A percentile compares a stretch with the other conserved stretches of the same genome.
phyloP scores from a whole-genome alignment of 2,797 vertebrate genomes.

The Vireo griseus region DNA sequence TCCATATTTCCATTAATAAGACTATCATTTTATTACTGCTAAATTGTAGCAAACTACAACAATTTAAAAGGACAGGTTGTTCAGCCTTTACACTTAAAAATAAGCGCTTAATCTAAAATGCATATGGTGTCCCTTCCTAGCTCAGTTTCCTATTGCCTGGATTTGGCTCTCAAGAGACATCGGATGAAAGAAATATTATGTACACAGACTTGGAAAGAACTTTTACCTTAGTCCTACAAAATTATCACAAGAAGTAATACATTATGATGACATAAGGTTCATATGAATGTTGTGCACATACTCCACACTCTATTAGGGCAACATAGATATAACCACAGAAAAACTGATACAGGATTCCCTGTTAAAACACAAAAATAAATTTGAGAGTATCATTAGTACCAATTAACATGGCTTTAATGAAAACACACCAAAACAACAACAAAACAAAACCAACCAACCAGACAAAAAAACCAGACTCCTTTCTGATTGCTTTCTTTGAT shows the following conservation, averaged over 20 bases:
- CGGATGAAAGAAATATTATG: neutral
- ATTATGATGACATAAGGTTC: neutral
- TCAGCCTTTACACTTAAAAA: neutral
- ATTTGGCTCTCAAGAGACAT: neutral
- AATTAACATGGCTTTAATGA: neutral
- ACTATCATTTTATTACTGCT: neutral
- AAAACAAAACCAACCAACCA: neutral
- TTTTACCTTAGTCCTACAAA: neutral
- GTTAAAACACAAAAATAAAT: neutral
- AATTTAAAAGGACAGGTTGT: neutral
- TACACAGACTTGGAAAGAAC: neutral
- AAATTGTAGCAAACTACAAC: neutral
- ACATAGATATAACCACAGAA: neutral
- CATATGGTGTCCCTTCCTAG: neutral
- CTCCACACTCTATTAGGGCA: neutral
- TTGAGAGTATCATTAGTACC: neutral
- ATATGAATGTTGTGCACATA: neutral
- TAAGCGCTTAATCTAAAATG: neutral
- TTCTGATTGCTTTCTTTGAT: neutral
- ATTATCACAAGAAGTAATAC: neutral
- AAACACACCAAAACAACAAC: neutral
- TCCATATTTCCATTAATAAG: neutral
- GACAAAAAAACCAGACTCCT: rapidly evolving
- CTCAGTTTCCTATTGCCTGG: neutral
- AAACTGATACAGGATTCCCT: neutral